phyloP scores from a whole-genome alignment of 1,140 invertebrate genomes.

The Drosophila erecta region DNA sequence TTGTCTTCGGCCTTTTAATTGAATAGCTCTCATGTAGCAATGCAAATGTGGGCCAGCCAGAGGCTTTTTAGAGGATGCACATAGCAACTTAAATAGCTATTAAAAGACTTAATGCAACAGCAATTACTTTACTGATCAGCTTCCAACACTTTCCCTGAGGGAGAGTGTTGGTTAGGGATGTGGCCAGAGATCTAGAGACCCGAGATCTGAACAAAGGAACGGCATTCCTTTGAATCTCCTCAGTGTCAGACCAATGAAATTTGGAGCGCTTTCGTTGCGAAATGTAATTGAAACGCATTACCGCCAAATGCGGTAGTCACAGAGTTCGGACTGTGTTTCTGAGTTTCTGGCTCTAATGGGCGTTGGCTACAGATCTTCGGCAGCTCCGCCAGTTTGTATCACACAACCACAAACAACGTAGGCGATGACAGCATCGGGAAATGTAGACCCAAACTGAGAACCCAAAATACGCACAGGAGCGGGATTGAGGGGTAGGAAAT shows the following conservation, averaged over 20 bases:
- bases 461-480: slow-evolving; percentile 34
- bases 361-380: slow-evolving; percentile 58
- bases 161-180: slow-evolving; percentile 4
- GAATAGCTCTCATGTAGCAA: slow-evolving; percentile 64
- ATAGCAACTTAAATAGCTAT: neutral
- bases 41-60: slow-evolving; percentile 68
- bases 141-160: slow-evolving; percentile 71
- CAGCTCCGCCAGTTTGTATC: slow-evolving; percentile 3
- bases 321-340: slow-evolving; percentile 40
- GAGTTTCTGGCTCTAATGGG: slow-evolving; percentile 60
- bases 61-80: neutral
- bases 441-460: slow-evolving; percentile 42
- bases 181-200: neutral
- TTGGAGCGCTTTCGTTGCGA: slow-evolving; percentile 45
- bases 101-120: no score
- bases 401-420: slow-evolving; percentile 56
- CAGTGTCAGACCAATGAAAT: slow-evolving; percentile 69
- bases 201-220: slow-evolving; percentile 19
- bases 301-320: slow-evolving; percentile 50
- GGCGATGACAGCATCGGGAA: slow-evolving; percentile 72
- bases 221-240: slow-evolving; percentile 36
- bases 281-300: slow-evolving; percentile 80
- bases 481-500: neutral
- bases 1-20: slow-evolving; percentile 70
- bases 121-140: slow-evolving; percentile 70